Evolutionary conservation across 2,113 vertebrate species (phyloP), one percentile per base, ranked within the genome.

Genomic region (Polypterus senegalus): DNA sequence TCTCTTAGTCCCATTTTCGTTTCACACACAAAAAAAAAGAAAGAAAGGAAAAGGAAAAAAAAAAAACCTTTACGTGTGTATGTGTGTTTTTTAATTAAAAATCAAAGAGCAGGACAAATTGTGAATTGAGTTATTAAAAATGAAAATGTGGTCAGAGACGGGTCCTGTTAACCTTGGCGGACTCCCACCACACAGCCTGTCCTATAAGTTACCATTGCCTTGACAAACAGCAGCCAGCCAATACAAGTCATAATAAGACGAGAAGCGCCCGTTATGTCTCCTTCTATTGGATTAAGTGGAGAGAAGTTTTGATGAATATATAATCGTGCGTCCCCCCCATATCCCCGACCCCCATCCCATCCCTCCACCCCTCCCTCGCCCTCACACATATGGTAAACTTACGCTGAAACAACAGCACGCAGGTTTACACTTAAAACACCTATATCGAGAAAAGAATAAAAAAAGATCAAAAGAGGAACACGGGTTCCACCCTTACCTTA

Each of bases 401-500:
- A 61, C 71, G 47, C 60, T 64, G 47, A 9, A 58, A 43, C 49
- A 66, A 61, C 55, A 47, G 51, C 11, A 63, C 71, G 5, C 77
- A 56, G 55, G 64, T 63, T 67, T 61, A 27, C 73, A 77, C 69
- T 77, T 81, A 74, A 74, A 74, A 74, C 61, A 48, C 74, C 74
- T 79, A 75, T 77, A 52, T 47, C 65, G 64, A 63, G 3, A 10
- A 10, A 62, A 44, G 6, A 55, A 49, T 71, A 66, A 76, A 73
- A 73, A 77, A 76, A 27, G 27, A 27, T 27, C 27, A 27, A 27
- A 27, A 27, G 27, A 27, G 27, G 70, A 80, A 80, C 27, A 70
- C 70, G 66, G 67, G 67, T 71, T 76, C 80, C 79, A 68, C 76
- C 83, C 91, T 87, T 88, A 93, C 93, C 93, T 95, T 86, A 70